Evolutionary conservation across 2,113 vertebrate genomes (phyloP), one percentile per base, ranked within the genome.

Genomic region (Galemys pyrenaicus): DNA sequence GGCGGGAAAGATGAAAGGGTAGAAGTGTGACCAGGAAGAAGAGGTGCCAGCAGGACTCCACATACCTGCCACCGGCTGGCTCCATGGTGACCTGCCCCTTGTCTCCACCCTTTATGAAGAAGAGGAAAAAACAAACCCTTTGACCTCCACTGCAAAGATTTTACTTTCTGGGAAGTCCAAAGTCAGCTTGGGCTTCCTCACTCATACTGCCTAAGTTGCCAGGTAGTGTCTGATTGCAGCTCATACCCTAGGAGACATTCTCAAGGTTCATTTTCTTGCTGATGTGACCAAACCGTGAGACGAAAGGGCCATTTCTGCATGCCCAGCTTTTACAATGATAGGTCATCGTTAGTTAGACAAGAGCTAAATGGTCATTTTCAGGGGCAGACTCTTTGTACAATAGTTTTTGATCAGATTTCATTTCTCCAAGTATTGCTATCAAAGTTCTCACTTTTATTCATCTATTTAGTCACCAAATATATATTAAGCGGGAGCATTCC

Each of bases 321-420:
- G 51, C 32, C 79, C 9, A 8, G 17, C 58, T 65, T 87, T 83
- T 54, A 58, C n/a, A 49, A 70, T 28, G 65, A 26, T 94, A 83
- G 20, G 5, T 32, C n/a, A 49, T 22, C 60, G 83, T 64, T 35
- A 20, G 24, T 70, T 68, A 49, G 12, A 65, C 44, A 37, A 58
- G 39, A 75, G 22, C 39, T 75, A 74, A 0, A 37, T 74, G 80
- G 94, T 92, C 0, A 77, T 46, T 74, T 94, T 80, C 92, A 78
- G 79, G 65, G 44, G 70, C 12, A 83, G 22, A 67, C 67, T 91
- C 87, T 58, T 7, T 5, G n/a, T 75, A 68, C 20, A 17, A 39
- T 3, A 51, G 37, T 20, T 62, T 91, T 84, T 87, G 26, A 93
- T 37, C 24, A 96, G 92, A 94, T 90, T 37, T 67, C 30, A 77